Evolutionary conservation across 2,888 invertebrate species (phyloP).

Genomic region (Calameuta idolon): DNA sequence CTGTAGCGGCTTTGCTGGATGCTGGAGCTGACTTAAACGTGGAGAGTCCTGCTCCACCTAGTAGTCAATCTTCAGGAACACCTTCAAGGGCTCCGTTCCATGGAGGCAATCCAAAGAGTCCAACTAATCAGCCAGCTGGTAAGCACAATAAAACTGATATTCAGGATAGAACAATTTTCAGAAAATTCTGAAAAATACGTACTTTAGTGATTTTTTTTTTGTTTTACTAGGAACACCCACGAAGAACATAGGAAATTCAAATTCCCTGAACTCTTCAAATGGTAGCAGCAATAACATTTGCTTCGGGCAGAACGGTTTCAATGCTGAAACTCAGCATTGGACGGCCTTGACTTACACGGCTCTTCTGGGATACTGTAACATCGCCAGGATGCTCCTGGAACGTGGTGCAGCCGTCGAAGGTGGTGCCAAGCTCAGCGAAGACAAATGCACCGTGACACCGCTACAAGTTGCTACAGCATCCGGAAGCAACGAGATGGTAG

Average conservation of each 20-base stretch:
- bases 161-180: neutral
- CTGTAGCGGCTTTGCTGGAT: conserved; percentile 79
- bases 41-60: conserved; percentile 76
- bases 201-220: neutral
- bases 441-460: conserved; percentile 88
- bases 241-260: conserved; percentile 20
- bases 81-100: conserved; percentile 43
- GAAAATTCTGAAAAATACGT: neutral
- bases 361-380: conserved; percentile 70
- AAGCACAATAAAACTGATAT: neutral
- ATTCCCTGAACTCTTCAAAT: conserved; percentile 25
- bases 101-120: conserved; percentile 56
- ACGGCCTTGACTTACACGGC: conserved; percentile 90
- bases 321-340: conserved; percentile 82
- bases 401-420: conserved; percentile 89
- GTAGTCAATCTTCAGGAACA: conserved; percentile 44
- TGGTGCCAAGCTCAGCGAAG: conserved; percentile 84
- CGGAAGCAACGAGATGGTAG: conserved; percentile 84
- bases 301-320: conserved; percentile 45
- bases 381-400: conserved; percentile 77
- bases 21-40: conserved; percentile 85
- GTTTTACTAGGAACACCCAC: conserved; percentile 2
- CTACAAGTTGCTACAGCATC: conserved; percentile 88
- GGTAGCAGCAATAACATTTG: conserved; percentile 25
- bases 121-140: conserved; percentile 67